Evolutionary conservation across 2,113 vertebrate genomes (phyloP), one percentile per base, ranked within the genome.

Genomic region (Struthidea cinerea): DNA sequence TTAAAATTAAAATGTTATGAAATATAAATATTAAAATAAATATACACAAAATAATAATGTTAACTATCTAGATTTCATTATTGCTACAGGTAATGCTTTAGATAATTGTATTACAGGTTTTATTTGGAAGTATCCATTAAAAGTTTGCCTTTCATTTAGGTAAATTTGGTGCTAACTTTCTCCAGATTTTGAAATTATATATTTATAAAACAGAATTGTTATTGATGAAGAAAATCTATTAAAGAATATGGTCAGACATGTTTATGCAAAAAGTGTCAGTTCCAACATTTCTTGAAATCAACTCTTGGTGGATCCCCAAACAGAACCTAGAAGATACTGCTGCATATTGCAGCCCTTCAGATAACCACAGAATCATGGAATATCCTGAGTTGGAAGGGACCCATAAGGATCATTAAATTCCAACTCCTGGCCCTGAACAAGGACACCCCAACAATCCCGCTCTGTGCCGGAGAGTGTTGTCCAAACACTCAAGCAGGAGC

Each of bases 401-500:
- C 6, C 41, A 32, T 11, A 27, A 35, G 14, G 21, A 27, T 47
- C 39, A 55, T 21, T 16, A 32, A 41, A 41, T 67, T 83, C 55
- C n/a, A 41, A 0, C 30, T 83, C 39, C n/a, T 47, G 61, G 24
- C 21, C 55, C 55, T 12, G 16, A 8, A 18, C n/a, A 60, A 30
- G 53, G 16, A 16, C 35, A 28, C 17, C 9, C 42, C 28, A 89
- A 26, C 20, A 76, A 27, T 55, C 30, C 16, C 53, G 68, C 24
- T 8, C 53, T 26, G 24, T 26, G 28, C 39, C 16, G 12, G 46
- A 46, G 10, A 30, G 7, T 0, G 0, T 9, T 27, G 16, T 14
- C 37, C 37, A 59, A 39, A 32, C 0, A 0, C 28, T 46, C 0
- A 0, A 61, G 64, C 4, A 68, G 33, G 27, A n/a, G 7, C 3